Evolutionary conservation across 2,888 invertebrate genomes (phyloP).

Genomic region (Dioctria linearis): DNA sequence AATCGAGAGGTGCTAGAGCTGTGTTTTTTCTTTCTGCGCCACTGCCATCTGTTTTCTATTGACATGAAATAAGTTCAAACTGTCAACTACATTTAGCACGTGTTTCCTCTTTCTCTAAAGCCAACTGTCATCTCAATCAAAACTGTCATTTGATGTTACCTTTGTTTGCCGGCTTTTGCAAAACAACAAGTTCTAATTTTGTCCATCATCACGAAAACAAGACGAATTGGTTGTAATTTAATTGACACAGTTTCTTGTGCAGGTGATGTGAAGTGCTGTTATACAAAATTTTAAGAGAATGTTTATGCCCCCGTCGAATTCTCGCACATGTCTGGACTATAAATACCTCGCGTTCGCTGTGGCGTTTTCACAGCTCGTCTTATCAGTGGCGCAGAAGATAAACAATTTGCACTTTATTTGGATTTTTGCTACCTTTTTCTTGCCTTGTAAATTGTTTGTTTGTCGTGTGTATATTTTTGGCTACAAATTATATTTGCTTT

Average conservation of each 20-base stretch:
- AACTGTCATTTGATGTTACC: neutral
- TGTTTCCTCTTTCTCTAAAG: constrained; percentile 4
- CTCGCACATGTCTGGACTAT: constrained; percentile 21
- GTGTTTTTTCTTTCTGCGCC: neutral
- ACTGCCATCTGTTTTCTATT: neutral
- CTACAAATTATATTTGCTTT: neutral
- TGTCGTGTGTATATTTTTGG: neutral
- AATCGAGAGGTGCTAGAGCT: too few relatives aligned
- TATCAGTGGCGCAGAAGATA: constrained; percentile 20
- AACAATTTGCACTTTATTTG: constrained; percentile 21
- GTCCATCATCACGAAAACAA: neutral
- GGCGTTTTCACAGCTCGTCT: constrained; percentile 2
- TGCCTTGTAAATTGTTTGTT: neutral
- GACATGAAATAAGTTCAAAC: neutral
- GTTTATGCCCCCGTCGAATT: constrained; percentile 28
- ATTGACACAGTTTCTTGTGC: constrained; percentile 9
- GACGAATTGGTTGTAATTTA: neutral
- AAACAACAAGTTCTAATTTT: neutral
- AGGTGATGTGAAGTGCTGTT: constrained; percentile 16
- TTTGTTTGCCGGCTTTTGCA: constrained; percentile 14
- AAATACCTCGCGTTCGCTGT: constrained; percentile 8
- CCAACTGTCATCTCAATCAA: neutral
- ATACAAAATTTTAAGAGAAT: neutral
- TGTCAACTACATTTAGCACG: neutral
- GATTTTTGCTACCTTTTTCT: neutral